Evolutionary conservation across 2,888 invertebrate species (phyloP).

Genomic region (Pollenia amentaria): DNA sequence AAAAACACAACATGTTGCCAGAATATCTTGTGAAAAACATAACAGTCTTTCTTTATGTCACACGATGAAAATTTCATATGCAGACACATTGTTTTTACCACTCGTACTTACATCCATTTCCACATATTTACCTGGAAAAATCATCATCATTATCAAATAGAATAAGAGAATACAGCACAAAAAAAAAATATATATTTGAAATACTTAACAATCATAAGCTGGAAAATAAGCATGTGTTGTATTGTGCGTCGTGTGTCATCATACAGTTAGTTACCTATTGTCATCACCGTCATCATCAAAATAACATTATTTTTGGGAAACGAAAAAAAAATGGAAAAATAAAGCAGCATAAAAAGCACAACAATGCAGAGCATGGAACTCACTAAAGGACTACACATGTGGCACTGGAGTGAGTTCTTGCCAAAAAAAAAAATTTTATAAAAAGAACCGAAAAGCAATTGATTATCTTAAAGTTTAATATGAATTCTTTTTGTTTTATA

Average conservation of each 20-base stretch:
- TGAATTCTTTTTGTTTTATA: neutral
- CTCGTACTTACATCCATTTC: neutral
- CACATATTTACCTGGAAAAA: slow-evolving; percentile 59
- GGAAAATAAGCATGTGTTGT: slow-evolving; percentile 69
- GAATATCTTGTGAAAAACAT: slow-evolving; percentile 29
- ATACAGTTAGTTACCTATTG: slow-evolving; percentile 70
- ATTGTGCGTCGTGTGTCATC: slow-evolving; percentile 68
- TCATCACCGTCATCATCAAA: slow-evolving; percentile 75
- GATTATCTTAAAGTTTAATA: slow-evolving; percentile 14
- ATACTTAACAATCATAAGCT: slow-evolving; percentile 71
- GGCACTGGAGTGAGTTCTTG: slow-evolving; percentile 46
- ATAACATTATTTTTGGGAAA: slow-evolving; percentile 63
- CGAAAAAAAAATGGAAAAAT: slow-evolving; percentile 23
- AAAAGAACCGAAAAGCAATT: slow-evolving; percentile 35
- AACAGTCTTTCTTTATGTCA: slow-evolving; percentile 14
- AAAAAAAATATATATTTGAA: slow-evolving; percentile 47
- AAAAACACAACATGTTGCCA: slow-evolving; percentile 69
- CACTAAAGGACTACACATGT: slow-evolving; percentile 35
- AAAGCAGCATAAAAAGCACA: slow-evolving; percentile 42
- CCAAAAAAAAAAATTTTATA: neutral
- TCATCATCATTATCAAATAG: slow-evolving; percentile 69
- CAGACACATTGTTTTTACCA: slow-evolving; percentile 62
- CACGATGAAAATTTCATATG: slow-evolving; percentile 56
- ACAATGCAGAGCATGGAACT: slow-evolving; percentile 17
- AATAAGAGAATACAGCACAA: slow-evolving; percentile 13